Evolutionary conservation across 2,888 invertebrate species (phyloP), one percentile per base, ranked within the genome.

Genomic region (Lasioglossum calceatum): DNA sequence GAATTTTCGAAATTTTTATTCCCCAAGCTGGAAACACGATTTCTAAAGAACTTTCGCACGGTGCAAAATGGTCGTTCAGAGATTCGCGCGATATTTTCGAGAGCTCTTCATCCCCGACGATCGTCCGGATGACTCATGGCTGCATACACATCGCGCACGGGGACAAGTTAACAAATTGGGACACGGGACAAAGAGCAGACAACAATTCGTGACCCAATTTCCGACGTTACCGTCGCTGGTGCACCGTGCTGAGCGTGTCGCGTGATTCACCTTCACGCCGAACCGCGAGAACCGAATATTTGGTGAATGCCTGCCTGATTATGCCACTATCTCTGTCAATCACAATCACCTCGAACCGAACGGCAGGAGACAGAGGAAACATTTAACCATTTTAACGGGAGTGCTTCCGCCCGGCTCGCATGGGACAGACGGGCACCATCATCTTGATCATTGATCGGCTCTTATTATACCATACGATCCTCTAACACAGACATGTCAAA

Each of bases 381-480:
- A 81, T 86, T 88, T 87, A 88, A 82, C 74, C 81, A 82, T 87
- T 84, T 88, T 85, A 89, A 88, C 84, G 76, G 88, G 82, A 84
- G 86, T 81, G 71, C 85, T 88, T 89, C 88, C 88, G 84, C 76
- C n/a, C 79, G 67, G 70, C 77, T 75, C 70, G 70, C 39, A 39
- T 70, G 36, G 75, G 67, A 64, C 79, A 64, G 7, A 50, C 74
- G 84, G 70, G 67, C 78, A 79, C 42, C 42, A 54, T 82, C 83
- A 81, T 84, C 85, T 77, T 78, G 44, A 70, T 39, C 44, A 71
- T 58, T 82, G 81, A 84, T 87, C 81, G 72, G 58, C 67, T 64
- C 58, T 76, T 75, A 74, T 82, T 76, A 67, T 50, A 5, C 75
- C 58, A 12, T n/a, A n/a, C 12, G n/a, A 58, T n/a, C 58, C 10